Conservation (phyloP, 2,797 vertebrate species). For the Enteromius trimaculatus region DNA sequence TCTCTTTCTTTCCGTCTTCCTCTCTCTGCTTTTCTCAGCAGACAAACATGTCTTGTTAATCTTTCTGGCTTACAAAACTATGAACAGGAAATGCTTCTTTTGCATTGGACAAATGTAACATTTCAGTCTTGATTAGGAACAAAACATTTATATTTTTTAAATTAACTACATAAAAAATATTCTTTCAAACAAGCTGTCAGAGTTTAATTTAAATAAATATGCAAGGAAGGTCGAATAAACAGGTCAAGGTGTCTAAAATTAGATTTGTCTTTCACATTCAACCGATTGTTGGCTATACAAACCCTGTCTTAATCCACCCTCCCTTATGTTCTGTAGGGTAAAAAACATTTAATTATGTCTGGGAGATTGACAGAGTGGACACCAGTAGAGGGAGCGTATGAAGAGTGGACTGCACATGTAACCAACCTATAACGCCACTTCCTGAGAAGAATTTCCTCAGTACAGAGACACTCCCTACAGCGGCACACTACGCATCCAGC, state of each 20-base stretch:
- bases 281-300: conserved; percentile 5
- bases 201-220: not conserved
- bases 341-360: conserved; percentile 5
- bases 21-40: conserved; percentile 3
- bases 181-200: not conserved
- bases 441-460: conserved; percentile 49
- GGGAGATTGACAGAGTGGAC: conserved; percentile 51
- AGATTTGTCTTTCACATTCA: conserved; percentile 2
- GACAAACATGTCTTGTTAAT: conserved; percentile 47
- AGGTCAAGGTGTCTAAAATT: not conserved
- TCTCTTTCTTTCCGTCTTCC: conserved; percentile 37
- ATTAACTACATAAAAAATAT: not conserved
- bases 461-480: conserved; percentile 45
- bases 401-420: conserved; percentile 45
- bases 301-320: conserved; percentile 6
- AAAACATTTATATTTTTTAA: not conserved
- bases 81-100: conserved; percentile 54
- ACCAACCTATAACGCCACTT: conserved; percentile 47
- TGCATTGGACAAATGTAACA: conserved; percentile 20
- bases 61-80: conserved; percentile 40
- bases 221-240: not conserved
- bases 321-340: not conserved
- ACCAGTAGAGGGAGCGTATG: conserved; percentile 59
- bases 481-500: not conserved
- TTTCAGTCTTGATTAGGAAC: not conserved